Evolutionary conservation across 2,797 vertebrate genomes (phyloP).

Genomic region (Anomalospiza imberbis): DNA sequence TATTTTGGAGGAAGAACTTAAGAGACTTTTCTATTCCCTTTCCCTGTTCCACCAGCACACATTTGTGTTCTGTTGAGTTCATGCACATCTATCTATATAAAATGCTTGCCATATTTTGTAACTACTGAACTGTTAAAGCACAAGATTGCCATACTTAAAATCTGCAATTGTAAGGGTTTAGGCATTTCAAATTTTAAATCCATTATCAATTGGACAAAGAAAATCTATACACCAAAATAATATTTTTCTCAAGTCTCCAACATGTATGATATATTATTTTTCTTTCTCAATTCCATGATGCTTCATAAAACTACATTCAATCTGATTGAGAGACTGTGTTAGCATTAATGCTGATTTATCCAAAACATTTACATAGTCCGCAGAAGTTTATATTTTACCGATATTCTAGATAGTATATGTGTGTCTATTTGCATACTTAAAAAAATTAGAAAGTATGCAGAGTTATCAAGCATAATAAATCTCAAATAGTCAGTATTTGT

Average conservation of each 20-base stretch:
- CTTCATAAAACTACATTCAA: neutral
- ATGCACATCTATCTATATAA: neutral
- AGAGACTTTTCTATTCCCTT: neutral
- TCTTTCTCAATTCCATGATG: rapidly evolving
- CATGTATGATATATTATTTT: neutral
- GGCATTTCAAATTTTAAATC: neutral
- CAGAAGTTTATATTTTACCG: neutral
- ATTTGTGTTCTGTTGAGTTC: neutral
- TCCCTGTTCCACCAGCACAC: neutral
- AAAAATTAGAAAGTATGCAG: neutral
- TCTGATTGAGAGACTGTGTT: neutral
- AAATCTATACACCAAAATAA: neutral
- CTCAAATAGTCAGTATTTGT: neutral
- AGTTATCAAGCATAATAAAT: neutral
- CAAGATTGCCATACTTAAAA: neutral
- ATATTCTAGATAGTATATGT: neutral
- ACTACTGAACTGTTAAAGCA: neutral
- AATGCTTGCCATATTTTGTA: neutral
- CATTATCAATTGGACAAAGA: neutral
- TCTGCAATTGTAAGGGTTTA: neutral
- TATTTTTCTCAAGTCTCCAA: neutral
- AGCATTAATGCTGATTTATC: neutral
- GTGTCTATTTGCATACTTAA: neutral
- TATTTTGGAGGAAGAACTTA: neutral
- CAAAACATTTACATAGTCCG: neutral